These are phyloP conservation scores for Apodemus agrarius DNA, from an alignment of 2,797 vertebrate genomes.

Conservation along the genomic window DNA sequence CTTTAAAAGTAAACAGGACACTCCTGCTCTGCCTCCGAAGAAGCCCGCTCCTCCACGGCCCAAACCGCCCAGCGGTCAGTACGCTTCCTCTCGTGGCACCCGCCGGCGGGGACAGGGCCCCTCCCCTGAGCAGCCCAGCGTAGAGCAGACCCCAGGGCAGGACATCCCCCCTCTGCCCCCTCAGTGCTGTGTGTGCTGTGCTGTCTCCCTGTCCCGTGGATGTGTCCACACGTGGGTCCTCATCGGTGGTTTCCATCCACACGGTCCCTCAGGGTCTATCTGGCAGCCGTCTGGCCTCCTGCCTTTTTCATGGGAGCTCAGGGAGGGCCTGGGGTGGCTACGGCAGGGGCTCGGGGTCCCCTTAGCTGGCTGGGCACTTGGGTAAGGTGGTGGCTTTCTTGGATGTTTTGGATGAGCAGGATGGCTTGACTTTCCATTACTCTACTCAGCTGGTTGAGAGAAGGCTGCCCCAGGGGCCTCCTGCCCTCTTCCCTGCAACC, in stretches of 20 bases:
- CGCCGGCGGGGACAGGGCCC: slow-evolving; percentile 16
- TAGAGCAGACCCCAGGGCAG: not conserved
- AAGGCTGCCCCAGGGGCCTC: not conserved
- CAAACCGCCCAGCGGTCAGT: slow-evolving; percentile 97
- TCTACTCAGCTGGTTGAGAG: not conserved
- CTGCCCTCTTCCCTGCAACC: not conserved
- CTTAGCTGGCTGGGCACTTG: not conserved
- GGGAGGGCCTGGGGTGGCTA: not conserved
- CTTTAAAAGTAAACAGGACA: slow-evolving; percentile 95
- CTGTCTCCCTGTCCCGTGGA: not conserved
- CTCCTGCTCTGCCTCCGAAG: slow-evolving; percentile 96
- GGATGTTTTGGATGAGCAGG: not conserved
- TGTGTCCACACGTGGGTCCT: not conserved
- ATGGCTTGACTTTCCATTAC: not conserved
- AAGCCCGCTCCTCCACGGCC: slow-evolving; percentile 96
- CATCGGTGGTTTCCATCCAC: not conserved
- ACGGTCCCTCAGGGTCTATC: not conserved
- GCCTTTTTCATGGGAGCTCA: not conserved
- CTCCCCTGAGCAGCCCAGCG: not conserved
- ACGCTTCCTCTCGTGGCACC: slow-evolving; percentile 35
- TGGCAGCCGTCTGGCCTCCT: not conserved
- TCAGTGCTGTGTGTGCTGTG: not conserved
- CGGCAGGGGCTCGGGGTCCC: not conserved
- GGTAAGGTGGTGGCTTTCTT: not conserved
- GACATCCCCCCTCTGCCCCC: not conserved